Evolutionary conservation across 2,113 vertebrate genomes (phyloP).

Genomic region (Talpa occidentalis): DNA sequence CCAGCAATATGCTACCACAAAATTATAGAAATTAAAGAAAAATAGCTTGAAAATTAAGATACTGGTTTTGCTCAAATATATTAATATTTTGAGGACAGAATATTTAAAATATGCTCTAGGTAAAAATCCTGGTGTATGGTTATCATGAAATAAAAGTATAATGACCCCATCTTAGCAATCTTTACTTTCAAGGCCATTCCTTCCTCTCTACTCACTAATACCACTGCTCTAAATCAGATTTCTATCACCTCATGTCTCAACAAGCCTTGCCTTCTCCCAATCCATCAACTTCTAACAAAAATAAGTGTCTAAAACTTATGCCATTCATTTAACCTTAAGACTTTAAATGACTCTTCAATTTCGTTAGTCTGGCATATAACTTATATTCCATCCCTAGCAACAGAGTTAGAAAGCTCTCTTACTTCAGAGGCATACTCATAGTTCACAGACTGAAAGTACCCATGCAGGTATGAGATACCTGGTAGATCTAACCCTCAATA

Average conservation of each 20-base stretch:
- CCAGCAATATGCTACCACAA: background rate
- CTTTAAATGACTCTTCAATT: background rate
- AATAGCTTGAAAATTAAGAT: conserved; percentile 25
- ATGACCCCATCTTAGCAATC: background rate
- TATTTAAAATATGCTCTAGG: background rate
- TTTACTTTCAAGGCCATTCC: background rate
- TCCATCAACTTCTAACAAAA: background rate
- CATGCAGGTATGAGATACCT: background rate
- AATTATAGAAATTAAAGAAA: background rate
- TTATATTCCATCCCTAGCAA: background rate
- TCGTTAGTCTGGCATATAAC: background rate
- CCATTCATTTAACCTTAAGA: background rate
- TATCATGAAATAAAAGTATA: background rate
- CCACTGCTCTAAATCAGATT: background rate
- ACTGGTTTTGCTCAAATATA: background rate
- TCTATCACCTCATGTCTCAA: background rate
- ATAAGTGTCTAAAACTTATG: background rate
- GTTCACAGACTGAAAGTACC: background rate
- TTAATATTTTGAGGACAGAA: background rate
- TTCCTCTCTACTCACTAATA: too few relatives aligned
- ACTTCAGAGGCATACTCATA: background rate
- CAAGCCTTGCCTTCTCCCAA: background rate
- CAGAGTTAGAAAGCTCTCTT: background rate
- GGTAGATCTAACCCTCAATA: background rate
- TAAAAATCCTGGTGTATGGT: background rate